Evolutionary conservation across 2,888 invertebrate species (phyloP).

Genomic region (Drosophila eohydei): DNA sequence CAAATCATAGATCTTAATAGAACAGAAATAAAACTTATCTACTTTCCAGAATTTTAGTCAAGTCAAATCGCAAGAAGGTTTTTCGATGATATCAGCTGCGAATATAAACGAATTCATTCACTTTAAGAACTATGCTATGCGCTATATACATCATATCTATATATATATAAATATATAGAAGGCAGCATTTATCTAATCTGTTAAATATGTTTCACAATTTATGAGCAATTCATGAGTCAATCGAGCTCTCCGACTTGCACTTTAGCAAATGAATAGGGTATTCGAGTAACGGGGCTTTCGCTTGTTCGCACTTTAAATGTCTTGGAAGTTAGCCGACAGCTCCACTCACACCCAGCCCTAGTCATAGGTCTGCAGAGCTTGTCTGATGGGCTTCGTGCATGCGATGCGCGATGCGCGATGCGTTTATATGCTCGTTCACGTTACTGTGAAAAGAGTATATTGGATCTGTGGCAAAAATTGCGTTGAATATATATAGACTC

Average conservation of each 20-base stretch:
- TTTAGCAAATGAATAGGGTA: not conserved
- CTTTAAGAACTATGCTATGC: not conserved
- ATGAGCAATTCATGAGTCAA: not conserved
- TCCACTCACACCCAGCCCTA: conserved; percentile 10
- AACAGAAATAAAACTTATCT: not conserved
- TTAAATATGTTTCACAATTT: conserved; percentile 10
- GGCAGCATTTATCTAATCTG: conserved; percentile 1
- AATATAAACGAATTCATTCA: conserved; percentile 8
- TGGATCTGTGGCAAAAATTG: not conserved
- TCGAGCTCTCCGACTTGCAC: not conserved
- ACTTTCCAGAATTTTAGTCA: not conserved
- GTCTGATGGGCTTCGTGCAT: conserved; percentile 56
- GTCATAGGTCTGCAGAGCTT: conserved; percentile 37
- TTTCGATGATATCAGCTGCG: not conserved
- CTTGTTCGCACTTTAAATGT: not conserved
- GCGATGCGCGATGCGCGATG: conserved; percentile 62
- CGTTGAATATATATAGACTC: not conserved
- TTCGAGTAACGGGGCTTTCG: conserved; percentile 8
- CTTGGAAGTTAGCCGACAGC: conserved; percentile 25
- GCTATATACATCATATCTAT: not conserved
- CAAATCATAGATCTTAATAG: not conserved
- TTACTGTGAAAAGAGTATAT: not conserved
- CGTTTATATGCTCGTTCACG: not conserved
- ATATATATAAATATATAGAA: not conserved
- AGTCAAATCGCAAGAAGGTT: not conserved